These are phyloP conservation scores for Lagopus leucura DNA, from an alignment of 2,113 vertebrate species.

Conservation along the genomic window DNA sequence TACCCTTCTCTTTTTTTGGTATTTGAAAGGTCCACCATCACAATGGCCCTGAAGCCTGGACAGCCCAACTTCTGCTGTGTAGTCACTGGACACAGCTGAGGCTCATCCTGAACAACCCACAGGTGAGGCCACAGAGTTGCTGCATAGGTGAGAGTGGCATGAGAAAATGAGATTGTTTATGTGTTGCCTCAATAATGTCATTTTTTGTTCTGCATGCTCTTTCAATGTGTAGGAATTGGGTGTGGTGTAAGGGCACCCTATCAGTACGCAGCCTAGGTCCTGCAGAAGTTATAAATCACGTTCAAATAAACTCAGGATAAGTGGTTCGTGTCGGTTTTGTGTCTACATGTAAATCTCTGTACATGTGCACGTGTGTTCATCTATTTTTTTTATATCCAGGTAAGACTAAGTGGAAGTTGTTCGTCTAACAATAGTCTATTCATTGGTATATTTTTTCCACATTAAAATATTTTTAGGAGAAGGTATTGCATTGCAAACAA, in stretches of 20 bases:
- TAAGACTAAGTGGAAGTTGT: neutral
- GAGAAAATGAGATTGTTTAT: neutral
- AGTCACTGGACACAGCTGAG: neutral
- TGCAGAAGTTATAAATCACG: neutral
- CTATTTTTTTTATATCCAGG: neutral
- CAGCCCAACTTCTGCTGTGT: neutral
- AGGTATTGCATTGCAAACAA: neutral
- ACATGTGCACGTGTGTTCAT: neutral
- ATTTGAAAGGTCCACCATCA: neutral
- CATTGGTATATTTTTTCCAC: neutral
- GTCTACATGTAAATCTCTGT: neutral
- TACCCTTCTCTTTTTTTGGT: neutral
- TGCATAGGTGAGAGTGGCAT: fast-evolving
- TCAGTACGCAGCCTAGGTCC: fast-evolving
- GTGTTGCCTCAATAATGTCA: neutral
- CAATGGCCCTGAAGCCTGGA: neutral
- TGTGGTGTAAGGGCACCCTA: too few relatives aligned
- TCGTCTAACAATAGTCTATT: neutral
- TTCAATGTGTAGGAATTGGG: fast-evolving
- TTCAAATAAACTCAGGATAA: neutral
- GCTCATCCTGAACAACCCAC: neutral
- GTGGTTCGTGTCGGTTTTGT: too few relatives aligned
- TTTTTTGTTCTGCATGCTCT: neutral
- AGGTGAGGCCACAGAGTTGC: neutral
- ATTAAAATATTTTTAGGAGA: neutral